A percentile compares a stretch with the other conserved stretches of the same genome.
Evolutionary conservation across 2,797 vertebrate species (phyloP).

Genomic region (Parauchenoglanis punctatus): DNA sequence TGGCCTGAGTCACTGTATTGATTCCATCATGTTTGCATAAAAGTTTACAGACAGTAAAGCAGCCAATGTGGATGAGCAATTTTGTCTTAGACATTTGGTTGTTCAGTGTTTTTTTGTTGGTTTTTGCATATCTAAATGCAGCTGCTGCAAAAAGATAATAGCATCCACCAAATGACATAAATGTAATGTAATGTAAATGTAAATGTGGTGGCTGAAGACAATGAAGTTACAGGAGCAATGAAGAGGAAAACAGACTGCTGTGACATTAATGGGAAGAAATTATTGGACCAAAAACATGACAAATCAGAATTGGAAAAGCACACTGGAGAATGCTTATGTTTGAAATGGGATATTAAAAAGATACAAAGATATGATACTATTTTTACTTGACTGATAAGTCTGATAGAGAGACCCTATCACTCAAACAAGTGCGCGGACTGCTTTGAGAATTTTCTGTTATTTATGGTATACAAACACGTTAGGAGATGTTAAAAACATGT

Average conservation of each 20-base stretch:
- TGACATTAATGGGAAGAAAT: neutral
- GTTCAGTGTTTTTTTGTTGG: neutral
- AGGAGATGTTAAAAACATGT: neutral
- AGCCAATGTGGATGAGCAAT: conserved; percentile 8
- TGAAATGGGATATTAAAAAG: neutral
- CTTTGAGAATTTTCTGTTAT: neutral
- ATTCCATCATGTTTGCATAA: neutral
- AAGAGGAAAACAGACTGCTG: neutral
- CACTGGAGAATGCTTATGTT: neutral
- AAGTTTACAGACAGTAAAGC: neutral
- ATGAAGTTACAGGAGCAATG: neutral
- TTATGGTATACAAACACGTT: neutral
- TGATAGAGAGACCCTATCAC: neutral
- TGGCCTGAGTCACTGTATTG: conserved; percentile 36
- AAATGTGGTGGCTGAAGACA: neutral
- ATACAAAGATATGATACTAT: neutral
- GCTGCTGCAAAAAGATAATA: neutral
- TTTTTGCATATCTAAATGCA: neutral
- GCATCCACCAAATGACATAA: too few relatives aligned
- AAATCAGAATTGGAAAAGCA: neutral
- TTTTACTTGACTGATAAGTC: neutral
- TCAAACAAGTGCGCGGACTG: neutral
- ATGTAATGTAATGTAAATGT: too few relatives aligned
- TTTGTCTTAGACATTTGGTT: neutral
- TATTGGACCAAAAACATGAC: neutral